These are phyloP conservation scores for Trachelus tabidus DNA, from an alignment of 2,888 invertebrate species.

Conservation along the genomic window DNA sequence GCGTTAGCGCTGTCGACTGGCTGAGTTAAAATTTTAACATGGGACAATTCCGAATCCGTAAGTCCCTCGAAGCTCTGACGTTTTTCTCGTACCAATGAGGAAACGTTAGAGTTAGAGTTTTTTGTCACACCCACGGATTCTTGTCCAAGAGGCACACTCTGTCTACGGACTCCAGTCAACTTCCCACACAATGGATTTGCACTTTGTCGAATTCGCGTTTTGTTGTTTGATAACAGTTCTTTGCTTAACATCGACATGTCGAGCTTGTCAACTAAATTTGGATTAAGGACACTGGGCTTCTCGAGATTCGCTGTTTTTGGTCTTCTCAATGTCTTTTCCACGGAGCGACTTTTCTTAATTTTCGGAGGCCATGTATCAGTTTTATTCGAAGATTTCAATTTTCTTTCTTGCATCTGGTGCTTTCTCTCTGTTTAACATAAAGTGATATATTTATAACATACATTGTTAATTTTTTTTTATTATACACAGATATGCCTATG, in stretches of 20 bases:
- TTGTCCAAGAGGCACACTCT: constrained; percentile 30
- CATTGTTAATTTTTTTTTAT: no score
- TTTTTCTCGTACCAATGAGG: constrained; percentile 29
- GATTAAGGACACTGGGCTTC: constrained; percentile 69
- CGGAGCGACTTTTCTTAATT: constrained; percentile 37
- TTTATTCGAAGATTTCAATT: constrained; percentile 9
- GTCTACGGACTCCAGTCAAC: constrained; percentile 39
- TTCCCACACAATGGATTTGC: constrained; percentile 15
- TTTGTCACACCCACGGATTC: constrained; percentile 15
- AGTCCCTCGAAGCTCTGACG: constrained; percentile 44
- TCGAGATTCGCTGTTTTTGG: constrained; percentile 72
- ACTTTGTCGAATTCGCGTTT: constrained; percentile 39
- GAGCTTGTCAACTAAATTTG: constrained; percentile 67
- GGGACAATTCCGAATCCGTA: constrained; percentile 23
- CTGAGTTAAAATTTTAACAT: constrained; percentile 24
- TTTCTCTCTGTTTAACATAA: no score
- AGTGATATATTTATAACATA: no score
- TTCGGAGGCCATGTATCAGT: constrained; percentile 57
- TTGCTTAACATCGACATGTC: constrained; percentile 72
- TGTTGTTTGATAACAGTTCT: constrained; percentile 66
- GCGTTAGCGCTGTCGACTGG: background rate
- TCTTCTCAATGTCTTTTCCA: constrained; percentile 45
- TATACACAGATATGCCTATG: no score
- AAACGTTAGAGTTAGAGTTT: constrained; percentile 10
- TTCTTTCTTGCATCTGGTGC: background rate